phyloP scores from a whole-genome alignment of 2,113 vertebrate genomes.

The Sprattus sprattus region DNA sequence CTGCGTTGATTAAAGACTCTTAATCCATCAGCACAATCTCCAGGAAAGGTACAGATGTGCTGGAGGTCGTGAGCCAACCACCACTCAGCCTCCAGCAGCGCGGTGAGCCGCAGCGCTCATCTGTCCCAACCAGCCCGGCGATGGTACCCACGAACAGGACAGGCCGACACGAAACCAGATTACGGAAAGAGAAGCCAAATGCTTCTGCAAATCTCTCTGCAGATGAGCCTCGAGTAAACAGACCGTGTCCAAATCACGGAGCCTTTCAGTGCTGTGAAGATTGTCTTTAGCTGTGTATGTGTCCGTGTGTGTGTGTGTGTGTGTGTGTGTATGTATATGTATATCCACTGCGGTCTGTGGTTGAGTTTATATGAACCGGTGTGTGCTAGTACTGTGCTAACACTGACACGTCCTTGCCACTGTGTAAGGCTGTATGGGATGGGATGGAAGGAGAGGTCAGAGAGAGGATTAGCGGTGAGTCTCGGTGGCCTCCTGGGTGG shows the following conservation, averaged over 20 bases:
- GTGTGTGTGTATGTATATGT: neutral
- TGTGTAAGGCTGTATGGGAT: conserved; percentile 31
- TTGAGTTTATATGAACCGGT: neutral
- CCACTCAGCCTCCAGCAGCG: conserved; percentile 25
- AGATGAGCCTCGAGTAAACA: neutral
- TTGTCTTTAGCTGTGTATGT: neutral
- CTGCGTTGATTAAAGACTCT: conserved; percentile 49
- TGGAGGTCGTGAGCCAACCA: conserved; percentile 21
- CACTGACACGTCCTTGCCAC: neutral
- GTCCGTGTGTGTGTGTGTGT: neutral
- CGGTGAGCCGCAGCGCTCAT: conserved; percentile 14
- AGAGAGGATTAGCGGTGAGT: conserved; percentile 62
- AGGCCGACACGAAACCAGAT: neutral
- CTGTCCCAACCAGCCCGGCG: conserved; percentile 1
- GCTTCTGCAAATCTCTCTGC: neutral
- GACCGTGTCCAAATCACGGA: neutral
- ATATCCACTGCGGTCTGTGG: neutral
- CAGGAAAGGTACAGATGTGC: conserved; percentile 40
- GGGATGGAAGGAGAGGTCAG: conserved; percentile 66
- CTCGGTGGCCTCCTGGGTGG: conserved; percentile 48
- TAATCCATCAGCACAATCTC: conserved; percentile 46
- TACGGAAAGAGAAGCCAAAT: neutral
- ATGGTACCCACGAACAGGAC: neutral
- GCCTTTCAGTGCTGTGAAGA: neutral
- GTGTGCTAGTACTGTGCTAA: neutral